A percentile compares a stretch with the other conserved stretches of the same genome.
These are phyloP conservation scores for Hydrotaea cyrtoneurina DNA, from an alignment of 2,888 invertebrate species.

Conservation along the genomic window DNA sequence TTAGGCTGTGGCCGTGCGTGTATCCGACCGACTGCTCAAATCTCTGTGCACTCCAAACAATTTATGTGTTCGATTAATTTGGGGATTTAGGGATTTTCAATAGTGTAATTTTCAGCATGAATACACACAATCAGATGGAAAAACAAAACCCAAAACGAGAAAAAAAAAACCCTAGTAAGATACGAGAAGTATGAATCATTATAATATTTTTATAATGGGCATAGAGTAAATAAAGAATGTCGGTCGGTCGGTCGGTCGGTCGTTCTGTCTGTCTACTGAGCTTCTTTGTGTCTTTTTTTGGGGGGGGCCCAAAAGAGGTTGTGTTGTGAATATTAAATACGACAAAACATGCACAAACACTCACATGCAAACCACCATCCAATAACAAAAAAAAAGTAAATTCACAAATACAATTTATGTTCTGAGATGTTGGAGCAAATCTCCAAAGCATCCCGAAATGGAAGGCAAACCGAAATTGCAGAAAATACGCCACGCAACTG, in stretches of 20 bases:
- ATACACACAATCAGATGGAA: conserved; percentile 59
- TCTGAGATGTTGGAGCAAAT: conserved; percentile 56
- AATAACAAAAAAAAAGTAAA: conserved; percentile 59
- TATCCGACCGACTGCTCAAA: not conserved
- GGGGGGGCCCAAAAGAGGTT: conserved; percentile 38
- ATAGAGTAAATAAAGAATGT: conserved; percentile 17
- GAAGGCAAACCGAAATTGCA: conserved; percentile 46
- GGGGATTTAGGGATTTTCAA: conserved; percentile 67
- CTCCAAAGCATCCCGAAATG: conserved; percentile 58
- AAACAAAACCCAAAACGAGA: not conserved
- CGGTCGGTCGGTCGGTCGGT: not conserved
- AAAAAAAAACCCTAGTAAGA: not conserved
- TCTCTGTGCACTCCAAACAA: conserved; percentile 38
- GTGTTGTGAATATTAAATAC: conserved; percentile 63
- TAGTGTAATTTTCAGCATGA: conserved; percentile 66
- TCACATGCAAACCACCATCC: not conserved
- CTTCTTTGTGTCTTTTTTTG: not conserved
- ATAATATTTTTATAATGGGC: conserved; percentile 42
- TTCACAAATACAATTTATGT: conserved; percentile 63
- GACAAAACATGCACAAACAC: not conserved
- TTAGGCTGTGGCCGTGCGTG: not conserved
- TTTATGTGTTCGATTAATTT: conserved; percentile 65
- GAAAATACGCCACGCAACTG: conserved; percentile 39
- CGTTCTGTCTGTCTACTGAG: too few relatives aligned
- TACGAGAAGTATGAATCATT: conserved; percentile 42